A percentile compares a stretch with the other conserved stretches of the same genome.
phyloP scores from a whole-genome alignment of 2,888 invertebrate species.

The Trisateles emortualis region DNA sequence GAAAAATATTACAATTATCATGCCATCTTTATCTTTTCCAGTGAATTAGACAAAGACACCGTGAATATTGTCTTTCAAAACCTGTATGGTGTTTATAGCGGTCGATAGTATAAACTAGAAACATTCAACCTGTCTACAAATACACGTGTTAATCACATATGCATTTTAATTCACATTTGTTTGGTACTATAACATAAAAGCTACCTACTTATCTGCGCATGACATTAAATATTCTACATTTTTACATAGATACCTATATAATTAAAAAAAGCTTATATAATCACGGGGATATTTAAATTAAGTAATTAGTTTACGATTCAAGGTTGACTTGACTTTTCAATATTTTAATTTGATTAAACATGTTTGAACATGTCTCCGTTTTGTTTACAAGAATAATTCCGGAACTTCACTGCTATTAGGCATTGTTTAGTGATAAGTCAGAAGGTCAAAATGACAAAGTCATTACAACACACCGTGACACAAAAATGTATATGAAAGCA shows the following conservation, averaged over 20 bases:
- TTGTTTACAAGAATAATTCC: neutral
- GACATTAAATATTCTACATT: neutral
- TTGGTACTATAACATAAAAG: neutral
- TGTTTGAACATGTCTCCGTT: neutral
- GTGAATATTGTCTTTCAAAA: no score
- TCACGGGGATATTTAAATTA: neutral
- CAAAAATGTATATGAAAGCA: no score
- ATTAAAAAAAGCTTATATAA: neutral
- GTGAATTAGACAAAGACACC: no score
- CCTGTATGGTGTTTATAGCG: no score
- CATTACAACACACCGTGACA: no score
- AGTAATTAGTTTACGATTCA: neutral
- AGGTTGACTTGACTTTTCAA: conserved; percentile 1
- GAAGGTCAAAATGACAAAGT: no score
- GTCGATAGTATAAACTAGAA: no score
- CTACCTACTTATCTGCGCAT: neutral
- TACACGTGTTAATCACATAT: neutral
- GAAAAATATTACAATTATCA: no score
- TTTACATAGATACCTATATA: neutral
- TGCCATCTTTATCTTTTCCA: no score
- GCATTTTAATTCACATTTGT: neutral
- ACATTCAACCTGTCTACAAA: no score
- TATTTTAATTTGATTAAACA: neutral
- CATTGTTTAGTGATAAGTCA: no score
- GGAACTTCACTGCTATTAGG: no score